Base-by-base conservation (phyloP, 2,113 vertebrate genomes). In the Colaptes auratus region DNA sequence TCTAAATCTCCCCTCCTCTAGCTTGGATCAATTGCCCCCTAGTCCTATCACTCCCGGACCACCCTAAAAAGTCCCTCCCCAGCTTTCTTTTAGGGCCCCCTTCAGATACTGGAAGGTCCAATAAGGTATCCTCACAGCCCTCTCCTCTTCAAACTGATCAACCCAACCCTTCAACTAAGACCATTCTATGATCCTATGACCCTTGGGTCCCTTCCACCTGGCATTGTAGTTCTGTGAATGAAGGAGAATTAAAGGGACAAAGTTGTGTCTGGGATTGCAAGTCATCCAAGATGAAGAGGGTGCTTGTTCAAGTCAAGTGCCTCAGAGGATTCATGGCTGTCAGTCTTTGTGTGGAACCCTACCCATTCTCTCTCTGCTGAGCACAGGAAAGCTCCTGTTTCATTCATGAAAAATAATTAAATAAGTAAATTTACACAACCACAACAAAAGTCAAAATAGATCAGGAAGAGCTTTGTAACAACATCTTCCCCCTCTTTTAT, bases 341-440 rank as follows among this genome's bases (percentile, higher is more conserved):
- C 59, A 23, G 33, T 17, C 63, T 60, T 53, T 1, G 0, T 7
- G 13, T 4, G 1, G 33, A n/a, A 44, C 60, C 24, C 35, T 56
- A 44, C 23, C 66, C 74, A 39, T 79, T 71, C 86, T 79, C 59
- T 72, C 33, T 9, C 74, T 91, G 50, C 82, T 59, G n/a, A 87
- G 58, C 39, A 91, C 87, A 95, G 63, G 72, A 72, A 82, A 13
- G 13, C 77, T 72, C 84, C 93, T 82, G 77, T 95, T n/a, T 91
- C 84, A 72, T 93, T 87, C 70, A 88, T 58, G 60, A 15, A 53
- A 84, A 95, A 56, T 88, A 76, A 95, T 82, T 60, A 82, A 86
- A 48, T 89, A 70, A 94, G 15, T 19, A 31, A 65, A 82, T 28
- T 42, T 42, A 36, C 36, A 36, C 36, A 36, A 36, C 36, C n/a